phyloP scores from a whole-genome alignment of 2,797 vertebrate species.

The Cheirogaleus major region DNA sequence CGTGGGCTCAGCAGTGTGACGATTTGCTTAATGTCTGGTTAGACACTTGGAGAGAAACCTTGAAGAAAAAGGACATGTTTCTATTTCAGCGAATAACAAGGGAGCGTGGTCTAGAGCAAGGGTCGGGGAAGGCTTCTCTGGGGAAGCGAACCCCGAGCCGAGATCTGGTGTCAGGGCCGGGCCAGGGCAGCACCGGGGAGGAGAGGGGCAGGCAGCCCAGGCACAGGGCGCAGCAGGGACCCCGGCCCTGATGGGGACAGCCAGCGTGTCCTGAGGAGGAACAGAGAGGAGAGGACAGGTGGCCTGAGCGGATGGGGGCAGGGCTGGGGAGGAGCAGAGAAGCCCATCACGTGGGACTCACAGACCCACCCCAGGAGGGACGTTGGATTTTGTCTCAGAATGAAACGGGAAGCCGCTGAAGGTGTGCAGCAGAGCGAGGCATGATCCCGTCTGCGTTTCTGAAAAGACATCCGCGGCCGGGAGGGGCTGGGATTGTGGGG shows the following conservation, averaged over 20 bases:
- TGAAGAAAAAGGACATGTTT: neutral
- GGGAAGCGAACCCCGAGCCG: neutral
- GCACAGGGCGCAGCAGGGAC: neutral
- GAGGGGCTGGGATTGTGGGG: neutral
- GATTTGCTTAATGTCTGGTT: neutral
- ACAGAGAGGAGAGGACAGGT: too few species aligned
- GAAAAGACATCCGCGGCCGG: neutral
- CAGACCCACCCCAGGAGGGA: neutral
- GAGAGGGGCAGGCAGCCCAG: neutral
- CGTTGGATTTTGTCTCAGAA: neutral
- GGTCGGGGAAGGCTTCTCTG: neutral
- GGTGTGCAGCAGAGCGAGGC: neutral
- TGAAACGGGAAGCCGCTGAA: neutral
- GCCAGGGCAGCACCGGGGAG: accelerated
- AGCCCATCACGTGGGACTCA: neutral
- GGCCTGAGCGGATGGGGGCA: neutral
- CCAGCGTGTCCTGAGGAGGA: neutral
- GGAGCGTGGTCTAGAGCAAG: neutral
- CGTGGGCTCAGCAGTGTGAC: accelerated
- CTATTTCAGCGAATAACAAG: neutral
- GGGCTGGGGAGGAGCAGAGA: neutral
- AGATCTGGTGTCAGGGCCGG: neutral
- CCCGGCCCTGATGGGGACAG: neutral
- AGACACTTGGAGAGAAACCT: neutral
- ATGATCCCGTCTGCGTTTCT: neutral